A percentile compares a stretch with the other conserved stretches of the same genome.
Conservation (phyloP, 1,140 invertebrate species). For the Sipha flava region DNA sequence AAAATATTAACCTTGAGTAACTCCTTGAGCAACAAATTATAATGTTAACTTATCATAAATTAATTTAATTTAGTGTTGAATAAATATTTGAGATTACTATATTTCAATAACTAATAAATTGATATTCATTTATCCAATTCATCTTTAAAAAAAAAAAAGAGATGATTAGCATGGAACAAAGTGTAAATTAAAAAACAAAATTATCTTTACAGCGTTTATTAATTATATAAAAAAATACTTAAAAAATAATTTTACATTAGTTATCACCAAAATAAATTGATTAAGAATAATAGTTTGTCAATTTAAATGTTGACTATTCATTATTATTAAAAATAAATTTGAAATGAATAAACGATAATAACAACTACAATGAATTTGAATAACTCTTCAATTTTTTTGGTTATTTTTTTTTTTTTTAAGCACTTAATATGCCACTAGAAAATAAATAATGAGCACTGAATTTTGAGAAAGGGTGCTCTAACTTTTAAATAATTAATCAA, state of each 20-base stretch:
- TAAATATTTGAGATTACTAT: no score
- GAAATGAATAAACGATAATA: background rate
- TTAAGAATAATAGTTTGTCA: conserved; percentile 8
- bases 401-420: background rate
- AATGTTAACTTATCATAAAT: no score
- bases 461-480: background rate
- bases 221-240: conserved; percentile 32
- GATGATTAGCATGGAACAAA: no score
- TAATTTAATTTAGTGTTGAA: no score
- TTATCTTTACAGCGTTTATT: conserved; percentile 16
- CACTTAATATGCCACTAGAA: background rate
- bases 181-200: background rate
- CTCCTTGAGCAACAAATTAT: no score
- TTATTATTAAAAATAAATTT: background rate
- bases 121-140: no score
- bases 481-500: background rate
- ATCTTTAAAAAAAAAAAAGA: background rate
- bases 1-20: no score
- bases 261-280: conserved; percentile 27
- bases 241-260: conserved; percentile 32
- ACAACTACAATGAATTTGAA: background rate
- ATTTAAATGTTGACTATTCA: background rate
- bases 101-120: no score
- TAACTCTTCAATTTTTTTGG: no score
- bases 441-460: conserved; percentile 21